Base-by-base conservation (phyloP, 2,797 vertebrate species). In the Sebastes cheni region DNA sequence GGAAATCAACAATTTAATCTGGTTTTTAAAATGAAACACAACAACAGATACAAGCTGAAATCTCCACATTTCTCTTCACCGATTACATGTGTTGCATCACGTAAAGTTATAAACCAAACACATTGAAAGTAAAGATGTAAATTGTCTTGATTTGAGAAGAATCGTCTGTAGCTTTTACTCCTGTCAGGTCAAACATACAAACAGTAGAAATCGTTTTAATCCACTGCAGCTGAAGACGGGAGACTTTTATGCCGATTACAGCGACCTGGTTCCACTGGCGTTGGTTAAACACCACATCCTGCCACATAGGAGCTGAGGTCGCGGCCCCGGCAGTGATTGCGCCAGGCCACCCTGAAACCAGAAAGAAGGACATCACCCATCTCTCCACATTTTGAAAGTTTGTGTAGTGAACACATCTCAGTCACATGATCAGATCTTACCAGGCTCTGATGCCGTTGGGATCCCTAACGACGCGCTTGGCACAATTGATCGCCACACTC, bases 341-440 rank as follows among this genome's bases (percentile, higher is more conserved):
- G 6, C 94, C 94, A 95, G 23, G 66, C 93, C 73, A 92, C 89
- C 95, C 94, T 95, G 81, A 59, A 88, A 77, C 12, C 77, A 79
- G 34, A 61, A 62, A 81, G n/a, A 56, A 22, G 4, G 2, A 30
- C 2, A 1, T 70, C 16, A 71, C 3, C 66, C n/a, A 36, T 54
- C 20, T 50, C 3, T 68, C 0, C 10, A 52, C 8, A 46, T 11
- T 36, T 4, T 22, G 3, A 22, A 59, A 7, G 7, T 16, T 4
- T 6, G 6, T 54, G 5, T 0, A 2, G 2, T 29, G 1, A 72
- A 32, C 7, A 20, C 30, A n/a, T 14, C 22, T 18, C 13, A 6
- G 7, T 65, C 66, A 59, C 29, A 25, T 70, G 9, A 66, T 50
- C 36, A 13, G 29, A 10, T 75, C 90, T 93, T 78, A 95, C 94